Evolutionary conservation across 2,113 vertebrate species (phyloP), one percentile per base, ranked within the genome.

Genomic region (Notechis scutatus): DNA sequence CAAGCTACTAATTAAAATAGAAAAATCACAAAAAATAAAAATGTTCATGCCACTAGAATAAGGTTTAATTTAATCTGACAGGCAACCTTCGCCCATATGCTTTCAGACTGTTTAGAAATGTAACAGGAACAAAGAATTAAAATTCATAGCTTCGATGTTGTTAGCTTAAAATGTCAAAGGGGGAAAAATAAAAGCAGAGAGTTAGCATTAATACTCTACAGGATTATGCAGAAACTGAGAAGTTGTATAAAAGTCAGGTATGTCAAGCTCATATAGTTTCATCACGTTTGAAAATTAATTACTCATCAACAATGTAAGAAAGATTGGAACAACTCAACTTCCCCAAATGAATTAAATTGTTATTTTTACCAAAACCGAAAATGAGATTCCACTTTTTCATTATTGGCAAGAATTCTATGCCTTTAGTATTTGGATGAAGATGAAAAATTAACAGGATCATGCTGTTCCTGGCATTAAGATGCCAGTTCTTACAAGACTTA

Each of bases 21-120:
- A 94, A 52, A 91, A 92, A 87, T 85, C 96, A 95, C 93, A 95
- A 95, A 94, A 39, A 50, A 39, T 20, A 57, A 56, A 89, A 39
- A 34, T 42, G n/a, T 89, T 89, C 54, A 9, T 2, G 14, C 29
- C 52, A 54, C 29, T 18, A n/a, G 52, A 26, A 88, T n/a, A 54
- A n/a, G 52, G 6, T 94, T 94, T 92, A 97, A 95, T 54, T 64
- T 91, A 94, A 96, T 92, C 89, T 95, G 92, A 94, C 96, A 64
- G 69, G 86, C 91, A 92, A 95, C 92, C 90, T 93, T 93, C 11
- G 7, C 89, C 54, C 34, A 45, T 86, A 93, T 93, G 91, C 69
- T 93, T 92, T 86, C 81, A 92, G 92, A 91, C 93, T 88, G 54
- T 93, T 95, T 94, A 93, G 61, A 88, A 94, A 59, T 74, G 95